Evolutionary conservation across 1,140 invertebrate species (phyloP), one percentile per base, ranked within the genome.

Genomic region (Scaptodrosophila lebanonensis): DNA sequence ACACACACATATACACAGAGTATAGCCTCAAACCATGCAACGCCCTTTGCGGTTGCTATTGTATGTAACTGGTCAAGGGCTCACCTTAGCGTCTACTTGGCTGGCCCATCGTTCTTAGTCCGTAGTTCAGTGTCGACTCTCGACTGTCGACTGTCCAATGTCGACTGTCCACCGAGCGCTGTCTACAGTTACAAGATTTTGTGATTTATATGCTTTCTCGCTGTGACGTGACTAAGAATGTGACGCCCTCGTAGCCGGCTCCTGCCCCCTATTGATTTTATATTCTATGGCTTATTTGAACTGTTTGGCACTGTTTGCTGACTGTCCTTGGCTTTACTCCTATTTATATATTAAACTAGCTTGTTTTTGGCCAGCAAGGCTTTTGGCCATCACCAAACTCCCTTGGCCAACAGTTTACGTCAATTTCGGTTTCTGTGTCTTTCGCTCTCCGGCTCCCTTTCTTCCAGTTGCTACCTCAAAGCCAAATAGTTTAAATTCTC

Each of bases 161-260:
- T 25, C 22, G 8, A 25, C 3, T 3, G 8, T 8, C 8, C 22
- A 25, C 22, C 59, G 32, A 62, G 52, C 36, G 51, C 66, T 67
- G 73, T 73, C 73, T 52, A 58, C 65, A 57, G 52, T 36, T 71
- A 73, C 68, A 82, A 79, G 73, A 79, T 79, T 82, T 82, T 73
- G 73, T 79, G 73, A 79, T 79, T 79, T 79, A 79, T 79, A 82
- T 73, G 73, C 68, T 68, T 79, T 79, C n/a, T n/a, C 47, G 56
- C 65, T 66, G 57, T 79, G 73, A 79, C 73, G 61, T 79, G 73
- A 66, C 48, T 25, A n/a, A n/a, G n/a, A n/a, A n/a, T 25, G 38
- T 68, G 52, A 48, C 51, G 42, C 43, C 48, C 17, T 62, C 2
- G 8, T 20, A 4, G 4, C 42, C 62, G 54, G 48, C 47, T 50